A percentile compares a stretch with the other conserved stretches of the same genome.
These are phyloP conservation scores for Galago senegalensis DNA, from an alignment of 2,797 vertebrate genomes.

Conservation along the genomic window DNA sequence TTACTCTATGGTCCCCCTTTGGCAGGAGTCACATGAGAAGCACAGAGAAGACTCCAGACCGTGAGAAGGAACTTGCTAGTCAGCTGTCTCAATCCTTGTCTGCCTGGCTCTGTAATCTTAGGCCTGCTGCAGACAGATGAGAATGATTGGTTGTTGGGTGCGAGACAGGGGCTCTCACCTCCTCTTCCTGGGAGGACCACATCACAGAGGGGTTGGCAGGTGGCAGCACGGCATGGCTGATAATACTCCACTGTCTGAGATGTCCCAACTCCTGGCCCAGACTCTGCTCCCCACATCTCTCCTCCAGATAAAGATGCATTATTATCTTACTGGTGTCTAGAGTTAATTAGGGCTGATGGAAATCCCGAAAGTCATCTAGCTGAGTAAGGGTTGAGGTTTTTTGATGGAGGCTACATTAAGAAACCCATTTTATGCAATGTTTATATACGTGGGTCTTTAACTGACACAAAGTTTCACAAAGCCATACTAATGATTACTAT, in stretches of 20 bases:
- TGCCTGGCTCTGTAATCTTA: background rate
- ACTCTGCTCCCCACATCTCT: background rate
- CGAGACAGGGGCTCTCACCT: background rate
- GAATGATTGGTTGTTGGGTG: background rate
- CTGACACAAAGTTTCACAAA: background rate
- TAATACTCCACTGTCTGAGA: too few species aligned
- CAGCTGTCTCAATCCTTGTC: background rate
- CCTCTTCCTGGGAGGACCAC: background rate
- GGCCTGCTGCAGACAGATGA: background rate
- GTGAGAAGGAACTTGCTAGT: background rate
- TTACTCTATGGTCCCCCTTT: background rate
- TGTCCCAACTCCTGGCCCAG: background rate
- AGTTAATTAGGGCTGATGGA: background rate
- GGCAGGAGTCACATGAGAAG: background rate
- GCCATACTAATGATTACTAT: background rate
- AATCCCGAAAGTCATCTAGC: background rate
- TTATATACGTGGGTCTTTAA: background rate
- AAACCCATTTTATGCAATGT: background rate
- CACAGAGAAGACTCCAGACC: background rate
- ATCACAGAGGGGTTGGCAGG: background rate
- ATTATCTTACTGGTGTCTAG: background rate
- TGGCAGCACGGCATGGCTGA: too few species aligned
- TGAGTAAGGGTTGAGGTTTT: background rate
- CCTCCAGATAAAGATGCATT: background rate
- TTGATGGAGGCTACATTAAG: background rate